A percentile compares a stretch with the other conserved stretches of the same genome.
Conservation (phyloP, 2,888 invertebrate genomes). For the Callyntrura sp. region DNA sequence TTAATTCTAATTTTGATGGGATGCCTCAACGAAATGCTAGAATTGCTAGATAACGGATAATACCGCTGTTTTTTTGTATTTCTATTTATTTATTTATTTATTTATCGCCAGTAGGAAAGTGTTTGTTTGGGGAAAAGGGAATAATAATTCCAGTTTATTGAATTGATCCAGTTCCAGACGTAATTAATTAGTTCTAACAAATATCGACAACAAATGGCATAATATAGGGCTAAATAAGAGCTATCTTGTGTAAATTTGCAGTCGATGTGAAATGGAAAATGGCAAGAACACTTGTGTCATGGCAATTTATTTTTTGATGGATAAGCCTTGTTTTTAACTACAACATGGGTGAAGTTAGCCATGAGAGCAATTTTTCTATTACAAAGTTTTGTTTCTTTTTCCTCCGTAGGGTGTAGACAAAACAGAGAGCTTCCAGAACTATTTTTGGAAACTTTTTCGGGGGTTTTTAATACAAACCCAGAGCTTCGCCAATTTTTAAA, state of each 20-base stretch:
- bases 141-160: too few relatives aligned
- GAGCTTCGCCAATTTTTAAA: neutral
- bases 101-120: too few relatives aligned
- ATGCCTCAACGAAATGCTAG: too few relatives aligned
- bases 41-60: too few relatives aligned
- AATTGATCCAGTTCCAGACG: too few relatives aligned
- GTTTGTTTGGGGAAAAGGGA: too few relatives aligned
- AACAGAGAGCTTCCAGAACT: slow-evolving; percentile 1
- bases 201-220: neutral
- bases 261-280: neutral
- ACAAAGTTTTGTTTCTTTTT: slow-evolving; percentile 11
- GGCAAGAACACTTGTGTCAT: neutral
- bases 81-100: too few relatives aligned
- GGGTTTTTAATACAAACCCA: neutral
- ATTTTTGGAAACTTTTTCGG: neutral
- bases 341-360: neutral
- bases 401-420: slow-evolving; percentile 1
- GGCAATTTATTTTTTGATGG: neutral
- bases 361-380: neutral
- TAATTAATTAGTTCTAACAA: neutral
- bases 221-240: neutral
- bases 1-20: neutral
- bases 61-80: neutral
- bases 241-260: slow-evolving; percentile 31
- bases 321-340: slow-evolving; percentile 3